phyloP scores from a whole-genome alignment of 2,113 vertebrate species.

The Plotosus lineatus region DNA sequence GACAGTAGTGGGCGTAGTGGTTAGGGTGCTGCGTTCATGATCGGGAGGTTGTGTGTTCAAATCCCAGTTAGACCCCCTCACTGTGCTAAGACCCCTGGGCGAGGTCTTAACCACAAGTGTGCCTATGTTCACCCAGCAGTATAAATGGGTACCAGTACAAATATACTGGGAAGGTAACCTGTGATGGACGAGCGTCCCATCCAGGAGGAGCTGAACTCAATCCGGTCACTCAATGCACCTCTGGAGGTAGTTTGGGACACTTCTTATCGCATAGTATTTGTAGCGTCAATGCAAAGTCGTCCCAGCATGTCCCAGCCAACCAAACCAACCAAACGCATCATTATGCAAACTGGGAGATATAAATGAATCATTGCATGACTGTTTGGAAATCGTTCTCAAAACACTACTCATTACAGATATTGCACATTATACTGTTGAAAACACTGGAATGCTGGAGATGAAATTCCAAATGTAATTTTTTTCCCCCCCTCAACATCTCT shows the following conservation, averaged over 20 bases:
- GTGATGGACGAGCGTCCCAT: no score
- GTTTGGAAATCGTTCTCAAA: no score
- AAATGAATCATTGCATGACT: neutral
- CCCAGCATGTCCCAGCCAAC: neutral
- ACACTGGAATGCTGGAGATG: neutral
- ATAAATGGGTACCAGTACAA: no score
- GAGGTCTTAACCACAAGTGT: no score
- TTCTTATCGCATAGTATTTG: neutral
- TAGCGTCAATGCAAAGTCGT: neutral
- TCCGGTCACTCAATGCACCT: neutral
- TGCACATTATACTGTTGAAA: neutral
- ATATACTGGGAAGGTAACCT: no score
- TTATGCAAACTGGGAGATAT: neutral
- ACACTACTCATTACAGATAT: neutral
- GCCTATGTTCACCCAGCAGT: no score
- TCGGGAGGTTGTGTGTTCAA: no score
- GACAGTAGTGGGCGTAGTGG: no score
- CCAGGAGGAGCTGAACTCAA: neutral
- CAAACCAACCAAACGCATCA: neutral
- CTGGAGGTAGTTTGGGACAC: neutral
- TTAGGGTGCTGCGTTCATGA: no score
- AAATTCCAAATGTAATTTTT: neutral
- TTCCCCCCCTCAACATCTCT: constrained; percentile 45
- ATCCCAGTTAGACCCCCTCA: no score
- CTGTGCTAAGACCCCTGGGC: no score